Evolutionary conservation across 2,888 invertebrate genomes (phyloP).

Genomic region (Xanthorhoe spadicearia): DNA sequence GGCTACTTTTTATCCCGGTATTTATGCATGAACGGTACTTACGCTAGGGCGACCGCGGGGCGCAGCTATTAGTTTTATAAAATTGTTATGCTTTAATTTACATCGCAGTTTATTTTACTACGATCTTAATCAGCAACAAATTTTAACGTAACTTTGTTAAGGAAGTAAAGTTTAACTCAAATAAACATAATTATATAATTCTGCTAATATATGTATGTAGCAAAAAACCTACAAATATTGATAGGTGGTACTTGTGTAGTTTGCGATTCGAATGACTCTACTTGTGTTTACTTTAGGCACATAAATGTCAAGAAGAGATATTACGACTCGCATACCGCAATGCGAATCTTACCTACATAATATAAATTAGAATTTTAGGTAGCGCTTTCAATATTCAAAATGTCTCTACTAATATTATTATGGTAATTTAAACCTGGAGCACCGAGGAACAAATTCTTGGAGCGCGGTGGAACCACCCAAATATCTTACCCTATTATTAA

Average conservation of each 20-base stretch:
- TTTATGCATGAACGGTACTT: too few relatives aligned
- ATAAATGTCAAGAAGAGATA: constrained; percentile 37
- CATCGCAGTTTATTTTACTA: background rate
- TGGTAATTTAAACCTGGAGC: too few relatives aligned
- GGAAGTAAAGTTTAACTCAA: constrained; percentile 9
- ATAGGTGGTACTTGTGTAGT: constrained; percentile 24
- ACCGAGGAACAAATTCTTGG: too few relatives aligned
- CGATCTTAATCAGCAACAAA: background rate
- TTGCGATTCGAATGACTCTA: constrained; percentile 17
- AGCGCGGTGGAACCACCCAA: too few relatives aligned
- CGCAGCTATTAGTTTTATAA: too few relatives aligned
- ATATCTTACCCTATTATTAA: background rate
- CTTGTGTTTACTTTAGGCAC: constrained; percentile 26
- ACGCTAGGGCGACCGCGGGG: too few relatives aligned
- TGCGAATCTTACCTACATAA: background rate
- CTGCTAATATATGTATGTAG: constrained; percentile 34
- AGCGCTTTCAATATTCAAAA: constrained; percentile 4
- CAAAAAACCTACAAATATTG: constrained; percentile 32
- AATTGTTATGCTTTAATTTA: background rate
- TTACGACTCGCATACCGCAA: constrained; percentile 18
- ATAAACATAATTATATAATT: constrained; percentile 23
- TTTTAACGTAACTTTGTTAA: background rate
- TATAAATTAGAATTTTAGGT: constrained; percentile 4
- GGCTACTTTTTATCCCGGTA: too few relatives aligned
- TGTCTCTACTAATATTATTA: background rate